Percentiles rank a stretch among this genome's conserved stretches.
These are phyloP conservation scores for Recurvirostra avosetta DNA, from an alignment of 2,113 vertebrate genomes.

Conservation along the genomic window DNA sequence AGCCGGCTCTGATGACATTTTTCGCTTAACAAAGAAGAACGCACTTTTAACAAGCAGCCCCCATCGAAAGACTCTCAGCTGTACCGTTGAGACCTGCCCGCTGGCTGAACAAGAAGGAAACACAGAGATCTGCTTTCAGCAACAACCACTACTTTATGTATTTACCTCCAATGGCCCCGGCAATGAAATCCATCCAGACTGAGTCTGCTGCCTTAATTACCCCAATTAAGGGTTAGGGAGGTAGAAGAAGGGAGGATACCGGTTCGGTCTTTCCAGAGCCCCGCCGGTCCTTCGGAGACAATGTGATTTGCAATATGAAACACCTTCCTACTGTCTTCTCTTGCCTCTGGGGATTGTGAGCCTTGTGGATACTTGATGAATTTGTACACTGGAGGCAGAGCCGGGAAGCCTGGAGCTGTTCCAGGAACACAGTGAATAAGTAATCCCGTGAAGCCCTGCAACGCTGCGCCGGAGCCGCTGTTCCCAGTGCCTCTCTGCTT, in stretches of 20 bases:
- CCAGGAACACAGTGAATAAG: constrained; percentile 41
- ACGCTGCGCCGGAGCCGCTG: background rate
- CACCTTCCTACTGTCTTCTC: background rate
- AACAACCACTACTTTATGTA: background rate
- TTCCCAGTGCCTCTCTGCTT: background rate
- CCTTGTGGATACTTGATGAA: background rate
- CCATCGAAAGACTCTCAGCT: background rate
- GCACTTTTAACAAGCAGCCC: background rate
- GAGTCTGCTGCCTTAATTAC: background rate
- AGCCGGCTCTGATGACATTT: background rate
- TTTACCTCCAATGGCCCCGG: constrained; percentile 94
- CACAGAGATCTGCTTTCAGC: background rate
- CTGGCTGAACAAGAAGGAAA: background rate
- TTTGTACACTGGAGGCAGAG: background rate
- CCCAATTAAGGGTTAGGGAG: background rate
- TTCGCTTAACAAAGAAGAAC: background rate
- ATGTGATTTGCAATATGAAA: background rate
- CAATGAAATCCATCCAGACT: constrained; percentile 85
- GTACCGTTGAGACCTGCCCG: background rate
- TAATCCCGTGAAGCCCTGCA: background rate
- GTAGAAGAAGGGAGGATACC: background rate
- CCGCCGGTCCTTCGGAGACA: background rate
- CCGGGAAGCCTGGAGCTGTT: background rate
- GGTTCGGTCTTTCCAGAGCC: background rate
- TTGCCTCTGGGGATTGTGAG: background rate